Conservation (phyloP, 2,113 vertebrate species). For the Notarius quadriscutis region DNA sequence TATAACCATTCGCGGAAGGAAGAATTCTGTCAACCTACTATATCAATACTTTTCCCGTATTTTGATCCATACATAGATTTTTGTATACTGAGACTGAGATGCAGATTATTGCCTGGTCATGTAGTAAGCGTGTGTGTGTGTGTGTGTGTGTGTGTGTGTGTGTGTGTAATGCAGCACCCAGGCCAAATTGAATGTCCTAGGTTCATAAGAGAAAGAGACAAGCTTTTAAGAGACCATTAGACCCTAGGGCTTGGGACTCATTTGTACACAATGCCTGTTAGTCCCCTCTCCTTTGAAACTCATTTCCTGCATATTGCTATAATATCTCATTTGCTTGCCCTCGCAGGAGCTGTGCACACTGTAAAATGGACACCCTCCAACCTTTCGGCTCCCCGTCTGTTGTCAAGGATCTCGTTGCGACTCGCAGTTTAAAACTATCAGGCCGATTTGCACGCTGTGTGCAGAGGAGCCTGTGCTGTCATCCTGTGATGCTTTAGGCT, state of each 20-base stretch:
- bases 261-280: slow-evolving; percentile 37
- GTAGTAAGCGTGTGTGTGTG: background rate
- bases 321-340: slow-evolving; percentile 40
- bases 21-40: background rate
- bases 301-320: slow-evolving; percentile 42
- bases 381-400: slow-evolving; percentile 29
- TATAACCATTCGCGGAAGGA: background rate
- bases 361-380: slow-evolving; percentile 43
- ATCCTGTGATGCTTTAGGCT: slow-evolving; percentile 44
- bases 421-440: slow-evolving; percentile 51
- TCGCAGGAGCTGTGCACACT: slow-evolving; percentile 18
- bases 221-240: slow-evolving; percentile 50
- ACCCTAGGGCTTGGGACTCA: slow-evolving; percentile 44
- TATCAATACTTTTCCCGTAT: background rate
- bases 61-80: background rate
- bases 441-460: slow-evolving; percentile 49
- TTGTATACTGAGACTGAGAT: background rate
- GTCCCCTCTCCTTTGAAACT: slow-evolving; percentile 34
- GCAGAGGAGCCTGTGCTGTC: slow-evolving; percentile 49
- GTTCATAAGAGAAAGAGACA: slow-evolving; percentile 44
- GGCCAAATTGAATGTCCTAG: slow-evolving; percentile 46
- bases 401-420: slow-evolving; percentile 28
- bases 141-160: slow-evolving; percentile 14
- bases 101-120: background rate
- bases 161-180: slow-evolving; percentile 22